Evolutionary conservation across 2,113 vertebrate genomes (phyloP).

Genomic region (Perccottus glenii): DNA sequence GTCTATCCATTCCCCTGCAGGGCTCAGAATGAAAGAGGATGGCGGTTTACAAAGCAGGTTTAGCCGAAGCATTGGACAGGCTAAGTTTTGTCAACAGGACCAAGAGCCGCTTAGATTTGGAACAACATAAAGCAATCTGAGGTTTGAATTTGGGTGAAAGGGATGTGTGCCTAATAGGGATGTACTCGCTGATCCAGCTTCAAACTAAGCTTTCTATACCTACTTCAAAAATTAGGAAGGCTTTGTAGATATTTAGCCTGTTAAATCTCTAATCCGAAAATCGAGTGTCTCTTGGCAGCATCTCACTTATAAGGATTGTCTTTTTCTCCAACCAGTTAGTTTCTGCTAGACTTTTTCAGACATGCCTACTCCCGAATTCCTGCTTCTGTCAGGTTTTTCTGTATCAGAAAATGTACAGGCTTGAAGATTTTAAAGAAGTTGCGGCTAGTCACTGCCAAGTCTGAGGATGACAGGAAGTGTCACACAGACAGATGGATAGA

Average conservation of each 20-base stretch:
- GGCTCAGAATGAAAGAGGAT: conserved; percentile 21
- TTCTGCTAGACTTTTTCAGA: conserved; percentile 4
- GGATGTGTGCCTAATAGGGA: conserved; percentile 55
- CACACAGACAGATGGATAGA: conserved; percentile 42
- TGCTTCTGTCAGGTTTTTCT: conserved; percentile 24
- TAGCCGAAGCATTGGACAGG: conserved; percentile 43
- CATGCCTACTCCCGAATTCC: conserved; percentile 12
- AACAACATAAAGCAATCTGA: conserved; percentile 40
- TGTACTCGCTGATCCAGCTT: conserved; percentile 48
- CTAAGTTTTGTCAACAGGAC: conserved; percentile 62
- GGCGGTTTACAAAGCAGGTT: conserved; percentile 52
- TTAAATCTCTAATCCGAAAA: conserved; percentile 64
- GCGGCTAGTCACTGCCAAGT: conserved; percentile 49
- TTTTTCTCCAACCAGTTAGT: conserved; percentile 18
- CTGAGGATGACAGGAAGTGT: conserved; percentile 20
- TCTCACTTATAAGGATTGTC: conserved; percentile 43
- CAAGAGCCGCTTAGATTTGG: conserved; percentile 52
- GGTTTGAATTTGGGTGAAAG: conserved; percentile 64
- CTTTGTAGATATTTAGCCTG: conserved; percentile 60
- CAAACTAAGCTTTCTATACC: conserved; percentile 46
- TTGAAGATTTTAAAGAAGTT: conserved; percentile 35
- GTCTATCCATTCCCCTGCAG: conserved; percentile 41
- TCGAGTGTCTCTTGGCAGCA: conserved; percentile 27
- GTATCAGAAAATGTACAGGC: conserved; percentile 39
- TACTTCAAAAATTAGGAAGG: conserved; percentile 60